phyloP scores from a whole-genome alignment of 2,888 invertebrate species.

The Agrilus mali region DNA sequence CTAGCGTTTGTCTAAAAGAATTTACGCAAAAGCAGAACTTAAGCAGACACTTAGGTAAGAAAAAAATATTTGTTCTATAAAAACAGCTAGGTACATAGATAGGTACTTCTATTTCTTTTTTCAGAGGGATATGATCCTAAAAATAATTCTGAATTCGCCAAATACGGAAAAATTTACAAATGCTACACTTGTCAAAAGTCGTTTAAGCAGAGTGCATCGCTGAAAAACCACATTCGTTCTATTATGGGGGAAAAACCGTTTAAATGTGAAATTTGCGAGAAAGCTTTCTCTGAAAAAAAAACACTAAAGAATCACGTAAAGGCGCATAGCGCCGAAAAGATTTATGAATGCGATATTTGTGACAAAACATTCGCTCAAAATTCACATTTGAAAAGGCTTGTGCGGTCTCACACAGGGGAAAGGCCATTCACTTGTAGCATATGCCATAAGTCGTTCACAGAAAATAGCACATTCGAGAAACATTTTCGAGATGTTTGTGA shows the following conservation, averaged over 20 bases:
- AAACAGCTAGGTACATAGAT: no score
- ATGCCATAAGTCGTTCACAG: constrained; percentile 21
- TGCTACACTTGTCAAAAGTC: constrained; percentile 17
- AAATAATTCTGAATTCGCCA: no score
- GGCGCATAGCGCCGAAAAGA: constrained; percentile 17
- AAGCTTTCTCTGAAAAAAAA: constrained; percentile 17
- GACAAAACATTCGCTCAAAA: constrained; percentile 21
- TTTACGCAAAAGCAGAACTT: constrained; percentile 20
- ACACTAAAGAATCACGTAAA: constrained; percentile 19
- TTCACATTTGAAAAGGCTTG: constrained; percentile 20
- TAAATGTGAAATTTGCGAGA: constrained; percentile 20
- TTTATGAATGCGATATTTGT: constrained; percentile 18
- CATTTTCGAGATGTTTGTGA: constrained; percentile 19
- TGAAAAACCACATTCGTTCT: constrained; percentile 15
- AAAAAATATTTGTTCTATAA: no score
- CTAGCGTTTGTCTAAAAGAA: constrained; percentile 17
- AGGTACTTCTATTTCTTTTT: no score
- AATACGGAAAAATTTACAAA: constrained; percentile 3
- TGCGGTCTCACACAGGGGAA: constrained; percentile 21
- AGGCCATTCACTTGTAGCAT: constrained; percentile 19
- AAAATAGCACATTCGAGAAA: constrained; percentile 20
- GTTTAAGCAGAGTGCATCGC: constrained; percentile 13
- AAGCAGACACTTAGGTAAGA: constrained; percentile 13
- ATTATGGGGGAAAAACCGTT: constrained; percentile 16
- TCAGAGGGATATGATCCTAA: no score